Evolutionary conservation across 2,113 vertebrate genomes (phyloP).

Genomic region (Candoia aspera): DNA sequence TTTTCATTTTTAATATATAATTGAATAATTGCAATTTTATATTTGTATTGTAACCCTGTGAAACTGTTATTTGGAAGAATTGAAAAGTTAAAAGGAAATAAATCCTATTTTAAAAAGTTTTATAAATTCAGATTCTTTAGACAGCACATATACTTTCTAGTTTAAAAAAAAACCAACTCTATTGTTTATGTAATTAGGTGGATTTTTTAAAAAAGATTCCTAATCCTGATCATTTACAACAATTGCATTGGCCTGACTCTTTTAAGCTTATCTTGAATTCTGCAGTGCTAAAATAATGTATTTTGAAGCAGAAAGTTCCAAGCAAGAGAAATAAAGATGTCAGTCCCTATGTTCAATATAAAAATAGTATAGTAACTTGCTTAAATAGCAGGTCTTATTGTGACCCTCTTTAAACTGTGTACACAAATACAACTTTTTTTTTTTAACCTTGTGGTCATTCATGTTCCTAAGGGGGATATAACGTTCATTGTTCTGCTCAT

Average conservation of each 20-base stretch:
- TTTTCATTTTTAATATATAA: not conserved
- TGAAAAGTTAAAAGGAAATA: not conserved
- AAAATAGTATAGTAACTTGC: not conserved
- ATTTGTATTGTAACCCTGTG: not conserved
- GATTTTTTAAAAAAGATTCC: not conserved
- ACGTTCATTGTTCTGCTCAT: constrained; percentile 35
- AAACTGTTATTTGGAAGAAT: not conserved
- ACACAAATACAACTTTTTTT: not conserved
- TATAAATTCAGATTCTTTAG: not conserved
- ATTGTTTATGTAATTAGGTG: not conserved
- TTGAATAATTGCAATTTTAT: not conserved
- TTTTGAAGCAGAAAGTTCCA: not conserved
- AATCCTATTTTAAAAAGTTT: not conserved
- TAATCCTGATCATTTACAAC: not conserved
- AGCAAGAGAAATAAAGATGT: not conserved
- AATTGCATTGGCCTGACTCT: not conserved
- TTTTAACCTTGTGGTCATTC: constrained; percentile 40
- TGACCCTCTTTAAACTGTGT: not conserved
- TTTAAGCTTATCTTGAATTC: not conserved
- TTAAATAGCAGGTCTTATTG: not conserved
- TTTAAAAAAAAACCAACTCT: not conserved
- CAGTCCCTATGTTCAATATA: not conserved
- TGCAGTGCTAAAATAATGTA: not conserved
- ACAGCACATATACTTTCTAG: not conserved
- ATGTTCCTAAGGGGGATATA: constrained; percentile 18